Base-by-base conservation (phyloP, 2,797 vertebrate genomes). In the Adrianichthys oophorus region DNA sequence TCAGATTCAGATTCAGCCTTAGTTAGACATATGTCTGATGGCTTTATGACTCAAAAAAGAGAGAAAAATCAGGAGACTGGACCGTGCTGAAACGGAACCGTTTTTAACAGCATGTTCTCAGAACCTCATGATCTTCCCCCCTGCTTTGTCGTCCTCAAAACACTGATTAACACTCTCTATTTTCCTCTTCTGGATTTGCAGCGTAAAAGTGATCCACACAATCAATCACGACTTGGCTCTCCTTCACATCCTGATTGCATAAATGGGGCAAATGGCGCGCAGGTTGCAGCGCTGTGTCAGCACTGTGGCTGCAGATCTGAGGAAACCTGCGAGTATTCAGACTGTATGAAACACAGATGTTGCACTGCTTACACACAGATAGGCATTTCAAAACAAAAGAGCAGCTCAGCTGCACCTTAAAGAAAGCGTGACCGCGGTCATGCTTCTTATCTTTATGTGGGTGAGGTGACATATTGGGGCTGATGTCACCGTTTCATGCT, bases 261-360 rank as follows among this genome's bases (percentile, higher is more conserved):
- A 45, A 56, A 16, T 17, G 21, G 43, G 23, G 52, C n/a, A 48
- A 63, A 69, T 24, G 51, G 26, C 13, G 2, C 47, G 16, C 45
- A 68, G 41, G 56, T 66, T 61, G 40, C 37, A n/a, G 48, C 7
- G 5, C 42, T 62, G 65, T 63, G 23, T 51, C 24, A 21, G 48
- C 72, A 55, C 37, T 16, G 12, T 66, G 72, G 65, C 71, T 50
- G 2, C 10, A 71, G 73, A 78, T 78, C 61, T 68, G 16, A 80
- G 47, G 51, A 55, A 70, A 52, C 2, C 19, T 3, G 41, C 19
- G 46, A 29, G 32, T 32, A 45, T 51, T 66, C 18, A 58, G 46
- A 49, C 42, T 17, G 68, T 71, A 85, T 85, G 56, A 72, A 75
- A 70, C 14, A 54, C 88, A 89, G 82, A 87, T 90, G 87, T 75